Percentiles rank a stretch among this genome's conserved stretches.
Conservation (phyloP, 2,888 invertebrate genomes). For the Biston stratarius region DNA sequence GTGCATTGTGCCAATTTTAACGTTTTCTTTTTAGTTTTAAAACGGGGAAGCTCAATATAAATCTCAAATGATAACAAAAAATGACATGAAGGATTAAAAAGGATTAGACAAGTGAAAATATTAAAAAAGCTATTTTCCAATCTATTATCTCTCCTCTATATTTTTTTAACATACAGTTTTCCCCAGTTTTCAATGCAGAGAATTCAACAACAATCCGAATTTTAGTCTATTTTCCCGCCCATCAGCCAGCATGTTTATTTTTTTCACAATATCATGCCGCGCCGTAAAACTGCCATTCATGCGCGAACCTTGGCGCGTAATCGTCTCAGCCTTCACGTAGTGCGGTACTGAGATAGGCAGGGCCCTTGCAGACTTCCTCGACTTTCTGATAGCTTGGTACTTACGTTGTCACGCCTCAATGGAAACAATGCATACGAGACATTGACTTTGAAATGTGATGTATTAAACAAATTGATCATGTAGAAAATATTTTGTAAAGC, state of each 20-base stretch:
- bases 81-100: too few species aligned
- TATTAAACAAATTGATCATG: conserved; percentile 31
- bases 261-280: not conserved
- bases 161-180: not conserved
- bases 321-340: conserved; percentile 53
- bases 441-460: conserved; percentile 59
- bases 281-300: conserved; percentile 32
- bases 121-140: too few species aligned
- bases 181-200: not conserved
- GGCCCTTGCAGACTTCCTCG: conserved; percentile 68
- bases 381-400: conserved; percentile 59
- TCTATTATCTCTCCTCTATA: too few species aligned
- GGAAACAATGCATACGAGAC: conserved; percentile 61
- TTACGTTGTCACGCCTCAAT: conserved; percentile 59
- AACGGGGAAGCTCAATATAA: too few species aligned
- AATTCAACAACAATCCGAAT: not conserved
- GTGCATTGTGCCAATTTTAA: too few species aligned
- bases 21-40: too few species aligned
- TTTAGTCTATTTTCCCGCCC: not conserved
- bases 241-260: not conserved
- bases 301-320: conserved; percentile 42
- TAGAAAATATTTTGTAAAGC: not conserved
- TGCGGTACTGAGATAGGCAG: conserved; percentile 36
- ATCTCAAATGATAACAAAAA: too few species aligned
- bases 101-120: too few species aligned